These are phyloP conservation scores for Nudaria mundana DNA, from an alignment of 2,888 invertebrate species.

Conservation along the genomic window DNA sequence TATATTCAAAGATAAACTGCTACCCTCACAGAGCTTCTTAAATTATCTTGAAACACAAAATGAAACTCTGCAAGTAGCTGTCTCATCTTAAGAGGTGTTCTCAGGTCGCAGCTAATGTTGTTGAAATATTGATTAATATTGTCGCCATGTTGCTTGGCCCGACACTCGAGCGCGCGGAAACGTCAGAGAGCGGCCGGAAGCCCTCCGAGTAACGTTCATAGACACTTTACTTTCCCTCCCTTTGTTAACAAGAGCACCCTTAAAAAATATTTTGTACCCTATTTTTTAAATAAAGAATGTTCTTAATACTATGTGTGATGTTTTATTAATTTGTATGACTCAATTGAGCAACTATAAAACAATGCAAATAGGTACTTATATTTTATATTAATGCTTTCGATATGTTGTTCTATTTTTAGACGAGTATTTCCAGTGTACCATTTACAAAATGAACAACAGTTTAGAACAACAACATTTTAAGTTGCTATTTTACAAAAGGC, in stretches of 20 bases:
- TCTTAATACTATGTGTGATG: neutral
- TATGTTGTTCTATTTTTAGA: conserved; percentile 14
- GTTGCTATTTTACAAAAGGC: conserved; percentile 25
- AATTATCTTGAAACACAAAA: conserved; percentile 15
- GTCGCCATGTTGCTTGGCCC: conserved; percentile 75
- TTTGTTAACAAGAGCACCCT: conserved; percentile 59
- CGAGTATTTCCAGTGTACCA: conserved; percentile 22
- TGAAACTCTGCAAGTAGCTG: conserved; percentile 53
- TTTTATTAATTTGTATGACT: conserved; percentile 30
- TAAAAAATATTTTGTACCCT: conserved; percentile 34
- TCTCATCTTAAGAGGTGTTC: conserved; percentile 60
- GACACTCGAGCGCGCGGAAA: conserved; percentile 61
- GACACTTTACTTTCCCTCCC: conserved; percentile 54
- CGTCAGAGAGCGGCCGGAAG: conserved; percentile 51
- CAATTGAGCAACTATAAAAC: conserved; percentile 57
- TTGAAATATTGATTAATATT: conserved; percentile 83
- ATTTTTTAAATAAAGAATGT: conserved; percentile 14
- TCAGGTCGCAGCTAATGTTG: conserved; percentile 64
- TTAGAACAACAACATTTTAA: neutral
- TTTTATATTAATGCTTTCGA: conserved; percentile 7
- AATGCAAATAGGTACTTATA: conserved; percentile 12
- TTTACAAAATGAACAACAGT: conserved; percentile 29
- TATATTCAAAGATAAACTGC: neutral
- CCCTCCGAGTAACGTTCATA: conserved; percentile 58
- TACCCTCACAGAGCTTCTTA: conserved; percentile 6